These are phyloP conservation scores for Cybosia mesomella DNA, from an alignment of 2,888 invertebrate genomes.

Conservation along the genomic window DNA sequence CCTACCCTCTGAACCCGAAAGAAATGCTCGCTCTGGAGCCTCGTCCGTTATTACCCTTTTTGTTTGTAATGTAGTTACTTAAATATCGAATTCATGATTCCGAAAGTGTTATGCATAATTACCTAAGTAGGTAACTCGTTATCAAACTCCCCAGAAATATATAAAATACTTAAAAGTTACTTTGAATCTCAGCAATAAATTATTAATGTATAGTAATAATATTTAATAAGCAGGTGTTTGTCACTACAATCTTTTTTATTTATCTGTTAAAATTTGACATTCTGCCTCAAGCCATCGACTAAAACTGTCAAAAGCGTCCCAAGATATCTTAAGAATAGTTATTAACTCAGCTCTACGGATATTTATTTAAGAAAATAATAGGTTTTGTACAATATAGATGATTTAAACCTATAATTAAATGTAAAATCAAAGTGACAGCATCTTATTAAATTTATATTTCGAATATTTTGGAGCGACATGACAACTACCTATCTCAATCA, in stretches of 20 bases:
- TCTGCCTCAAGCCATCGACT: slow-evolving; percentile 2
- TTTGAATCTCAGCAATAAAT: not conserved
- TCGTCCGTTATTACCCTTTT: too few relatives aligned
- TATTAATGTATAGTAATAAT: slow-evolving; percentile 2
- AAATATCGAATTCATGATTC: not conserved
- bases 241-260: slow-evolving; percentile 21
- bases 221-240: slow-evolving; percentile 6
- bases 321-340: not conserved
- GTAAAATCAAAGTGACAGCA: not conserved
- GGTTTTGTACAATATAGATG: slow-evolving; percentile 5
- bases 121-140: not conserved
- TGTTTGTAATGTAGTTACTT: too few relatives aligned
- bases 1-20: too few relatives aligned
- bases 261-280: slow-evolving; percentile 26
- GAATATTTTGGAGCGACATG: not conserved
- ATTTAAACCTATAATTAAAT: not conserved
- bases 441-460: not conserved
- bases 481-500: not conserved
- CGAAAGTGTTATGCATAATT: not conserved
- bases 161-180: not conserved
- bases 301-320: not conserved
- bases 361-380: slow-evolving; percentile 10
- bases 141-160: not conserved
- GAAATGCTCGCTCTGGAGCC: too few relatives aligned
- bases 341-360: not conserved